These are phyloP conservation scores for Varanus komodoensis DNA, from an alignment of 2,113 vertebrate genomes.

Conservation along the genomic window DNA sequence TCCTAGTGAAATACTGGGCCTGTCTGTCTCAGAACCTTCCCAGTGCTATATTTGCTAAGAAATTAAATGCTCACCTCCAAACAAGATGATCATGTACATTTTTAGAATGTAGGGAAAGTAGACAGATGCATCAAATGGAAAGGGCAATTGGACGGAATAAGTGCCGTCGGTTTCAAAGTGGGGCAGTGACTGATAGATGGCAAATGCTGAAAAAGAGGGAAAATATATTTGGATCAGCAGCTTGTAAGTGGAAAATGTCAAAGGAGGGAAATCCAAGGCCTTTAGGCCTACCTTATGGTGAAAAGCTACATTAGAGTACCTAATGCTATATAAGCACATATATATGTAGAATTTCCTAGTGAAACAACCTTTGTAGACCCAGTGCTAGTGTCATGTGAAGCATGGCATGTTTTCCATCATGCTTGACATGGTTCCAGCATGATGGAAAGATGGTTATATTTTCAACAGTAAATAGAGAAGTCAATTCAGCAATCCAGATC, in stretches of 20 bases:
- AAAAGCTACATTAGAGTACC: background rate
- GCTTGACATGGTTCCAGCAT: background rate
- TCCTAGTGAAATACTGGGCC: too few relatives aligned
- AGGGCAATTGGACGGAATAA: conserved; percentile 70
- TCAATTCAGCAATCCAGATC: background rate
- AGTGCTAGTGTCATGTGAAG: background rate
- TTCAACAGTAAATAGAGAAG: background rate
- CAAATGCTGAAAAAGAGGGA: conserved; percentile 78
- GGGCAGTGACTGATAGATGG: conserved; percentile 83
- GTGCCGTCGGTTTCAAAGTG: conserved; percentile 80
- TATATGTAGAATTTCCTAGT: background rate
- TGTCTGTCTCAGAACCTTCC: background rate
- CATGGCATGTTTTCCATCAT: too few relatives aligned
- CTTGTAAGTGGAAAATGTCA: background rate
- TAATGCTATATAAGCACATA: background rate
- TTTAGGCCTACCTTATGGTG: background rate
- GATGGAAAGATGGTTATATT: background rate
- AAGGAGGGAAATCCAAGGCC: background rate
- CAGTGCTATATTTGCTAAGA: conserved; percentile 20
- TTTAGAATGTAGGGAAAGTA: conserved; percentile 81
- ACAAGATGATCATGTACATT: conserved; percentile 82
- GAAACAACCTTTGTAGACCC: background rate
- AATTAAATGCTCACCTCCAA: conserved; percentile 82
- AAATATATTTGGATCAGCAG: background rate
- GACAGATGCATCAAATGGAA: conserved; percentile 70